Evolutionary conservation across 2,113 vertebrate genomes (phyloP).

Genomic region (Brachionichthys hirsutus): DNA sequence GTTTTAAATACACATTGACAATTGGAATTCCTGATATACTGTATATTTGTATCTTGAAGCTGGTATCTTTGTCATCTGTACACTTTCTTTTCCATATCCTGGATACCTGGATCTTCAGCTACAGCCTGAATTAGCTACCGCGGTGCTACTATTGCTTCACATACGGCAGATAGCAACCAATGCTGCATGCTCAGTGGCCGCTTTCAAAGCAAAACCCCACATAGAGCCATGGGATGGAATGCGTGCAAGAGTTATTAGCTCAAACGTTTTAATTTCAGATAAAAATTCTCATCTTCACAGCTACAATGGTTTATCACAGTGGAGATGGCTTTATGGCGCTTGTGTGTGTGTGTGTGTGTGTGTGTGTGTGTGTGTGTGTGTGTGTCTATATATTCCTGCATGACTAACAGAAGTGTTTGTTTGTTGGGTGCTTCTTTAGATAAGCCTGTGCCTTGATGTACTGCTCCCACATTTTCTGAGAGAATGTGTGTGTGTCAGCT

Average conservation of each 20-base stretch:
- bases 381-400: constrained; percentile 21
- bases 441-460: constrained; percentile 61
- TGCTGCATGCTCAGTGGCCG: constrained; percentile 32
- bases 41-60: constrained; percentile 22
- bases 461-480: constrained; percentile 45
- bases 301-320: constrained; percentile 69
- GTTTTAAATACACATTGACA: background rate
- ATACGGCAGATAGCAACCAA: constrained; percentile 33
- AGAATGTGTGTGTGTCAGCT: constrained; percentile 40
- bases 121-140: constrained; percentile 44
- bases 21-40: constrained; percentile 15
- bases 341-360: constrained; percentile 12
- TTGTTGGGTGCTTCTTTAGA: constrained; percentile 60
- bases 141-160: constrained; percentile 60
- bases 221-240: constrained; percentile 7
- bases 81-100: constrained; percentile 10
- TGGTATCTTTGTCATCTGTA: constrained; percentile 16
- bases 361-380: constrained; percentile 21
- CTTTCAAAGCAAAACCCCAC: constrained; percentile 31
- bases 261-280: constrained; percentile 39
- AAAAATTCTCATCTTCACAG: constrained; percentile 56
- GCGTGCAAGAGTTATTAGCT: constrained; percentile 13
- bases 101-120: constrained; percentile 29
- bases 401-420: constrained; percentile 53
- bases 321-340: constrained; percentile 53